A percentile compares a stretch with the other conserved stretches of the same genome.
Evolutionary conservation across 2,113 vertebrate genomes (phyloP).

Genomic region (Arothron firmamentum): DNA sequence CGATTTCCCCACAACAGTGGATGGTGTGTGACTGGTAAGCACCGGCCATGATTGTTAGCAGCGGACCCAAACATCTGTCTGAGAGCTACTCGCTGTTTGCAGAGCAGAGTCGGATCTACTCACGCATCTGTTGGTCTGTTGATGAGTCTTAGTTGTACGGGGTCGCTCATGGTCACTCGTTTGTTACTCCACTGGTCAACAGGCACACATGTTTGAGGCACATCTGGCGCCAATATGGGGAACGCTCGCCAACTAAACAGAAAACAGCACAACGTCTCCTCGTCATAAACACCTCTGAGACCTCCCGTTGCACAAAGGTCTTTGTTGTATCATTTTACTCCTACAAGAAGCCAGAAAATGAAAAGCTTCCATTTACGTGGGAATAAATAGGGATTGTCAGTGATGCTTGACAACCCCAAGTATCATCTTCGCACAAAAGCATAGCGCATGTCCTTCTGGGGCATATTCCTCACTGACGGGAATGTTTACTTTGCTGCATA

Average conservation of each 20-base stretch:
- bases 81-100: conserved; percentile 50
- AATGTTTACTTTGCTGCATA: conserved; percentile 59
- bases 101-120: conserved; percentile 44
- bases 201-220: conserved; percentile 33
- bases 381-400: conserved; percentile 44
- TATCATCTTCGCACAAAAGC: conserved; percentile 35
- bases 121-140: conserved; percentile 44
- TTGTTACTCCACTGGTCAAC: conserved; percentile 48
- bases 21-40: conserved; percentile 40
- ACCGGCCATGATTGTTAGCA: conserved; percentile 44
- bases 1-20: background rate
- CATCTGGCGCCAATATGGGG: conserved; percentile 65
- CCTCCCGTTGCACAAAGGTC: conserved; percentile 49
- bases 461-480: conserved; percentile 53
- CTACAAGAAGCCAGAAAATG: conserved; percentile 30
- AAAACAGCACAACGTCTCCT: conserved; percentile 49
- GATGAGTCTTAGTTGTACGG: conserved; percentile 41
- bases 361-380: conserved; percentile 33
- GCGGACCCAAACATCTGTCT: conserved; percentile 51
- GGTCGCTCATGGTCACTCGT: conserved; percentile 25
- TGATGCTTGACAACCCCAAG: conserved; percentile 19
- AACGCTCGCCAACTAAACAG: conserved; percentile 64
- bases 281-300: conserved; percentile 51
- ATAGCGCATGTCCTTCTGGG: conserved; percentile 23
- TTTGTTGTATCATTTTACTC: conserved; percentile 45